Evolutionary conservation across 2,888 invertebrate species (phyloP).

Genomic region (Elegia similella): DNA sequence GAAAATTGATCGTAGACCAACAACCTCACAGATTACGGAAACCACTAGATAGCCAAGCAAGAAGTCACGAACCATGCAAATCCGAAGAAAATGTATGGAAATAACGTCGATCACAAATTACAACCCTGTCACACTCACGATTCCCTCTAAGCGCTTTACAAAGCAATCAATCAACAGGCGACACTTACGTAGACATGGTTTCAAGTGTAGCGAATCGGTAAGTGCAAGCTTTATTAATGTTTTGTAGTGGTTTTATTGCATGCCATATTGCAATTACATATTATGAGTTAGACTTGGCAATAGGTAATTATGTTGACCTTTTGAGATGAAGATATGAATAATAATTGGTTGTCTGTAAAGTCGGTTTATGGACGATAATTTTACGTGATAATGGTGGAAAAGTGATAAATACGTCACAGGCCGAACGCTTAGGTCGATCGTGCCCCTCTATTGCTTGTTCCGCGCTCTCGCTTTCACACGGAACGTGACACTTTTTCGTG

Average conservation of each 20-base stretch:
- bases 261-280: slow-evolving; percentile 2
- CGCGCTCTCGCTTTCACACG: too few relatives aligned
- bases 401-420: too few relatives aligned
- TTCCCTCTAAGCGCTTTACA: slow-evolving; percentile 18
- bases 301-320: slow-evolving; percentile 1
- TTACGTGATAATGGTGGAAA: too few relatives aligned
- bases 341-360: too few relatives aligned
- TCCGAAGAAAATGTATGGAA: background rate
- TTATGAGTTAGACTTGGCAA: background rate
- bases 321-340: background rate
- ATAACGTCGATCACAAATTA: slow-evolving; percentile 13
- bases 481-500: too few relatives aligned
- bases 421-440: too few relatives aligned
- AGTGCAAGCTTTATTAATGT: slow-evolving; percentile 14
- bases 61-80: background rate
- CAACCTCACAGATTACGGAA: background rate
- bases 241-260: slow-evolving; percentile 5
- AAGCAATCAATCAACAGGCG: slow-evolving; percentile 24
- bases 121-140: slow-evolving; percentile 23
- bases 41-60: background rate
- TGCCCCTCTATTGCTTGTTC: too few relatives aligned
- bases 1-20: background rate
- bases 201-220: slow-evolving; percentile 25
- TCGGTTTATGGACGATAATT: too few relatives aligned
- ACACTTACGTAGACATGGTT: slow-evolving; percentile 25